Conservation (phyloP, 2,888 invertebrate genomes). For the Leucania comma region DNA sequence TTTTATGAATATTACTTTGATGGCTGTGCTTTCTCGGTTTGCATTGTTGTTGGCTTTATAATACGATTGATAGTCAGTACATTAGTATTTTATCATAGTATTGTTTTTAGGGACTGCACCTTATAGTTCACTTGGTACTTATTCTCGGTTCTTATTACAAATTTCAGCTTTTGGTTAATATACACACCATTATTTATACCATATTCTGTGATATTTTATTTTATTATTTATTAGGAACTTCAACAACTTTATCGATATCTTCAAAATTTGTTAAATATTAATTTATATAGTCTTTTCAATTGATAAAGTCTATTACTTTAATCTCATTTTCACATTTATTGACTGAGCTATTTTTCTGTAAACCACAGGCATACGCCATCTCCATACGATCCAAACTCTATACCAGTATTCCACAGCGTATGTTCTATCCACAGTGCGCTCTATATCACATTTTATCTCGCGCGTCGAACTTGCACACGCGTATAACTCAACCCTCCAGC, state of each 20-base stretch:
- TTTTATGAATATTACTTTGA: slow-evolving; percentile 10
- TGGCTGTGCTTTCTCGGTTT: neutral
- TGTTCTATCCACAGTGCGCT: slow-evolving; percentile 65
- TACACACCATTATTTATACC: neutral
- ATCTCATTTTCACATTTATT: neutral
- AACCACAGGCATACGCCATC: neutral
- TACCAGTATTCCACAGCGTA: slow-evolving; percentile 59
- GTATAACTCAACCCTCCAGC: slow-evolving; percentile 74
- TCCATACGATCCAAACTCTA: slow-evolving; percentile 36
- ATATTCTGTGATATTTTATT: no score
- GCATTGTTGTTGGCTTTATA: neutral
- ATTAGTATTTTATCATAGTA: neutral
- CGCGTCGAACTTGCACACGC: slow-evolving; percentile 69
- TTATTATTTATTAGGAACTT: no score
- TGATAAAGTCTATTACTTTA: neutral
- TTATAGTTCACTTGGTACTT: accelerated
- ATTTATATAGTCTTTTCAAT: neutral
- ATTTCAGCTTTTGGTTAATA: neutral
- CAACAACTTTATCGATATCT: no score
- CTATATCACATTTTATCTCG: slow-evolving; percentile 82
- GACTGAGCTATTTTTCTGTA: neutral
- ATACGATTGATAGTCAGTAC: neutral
- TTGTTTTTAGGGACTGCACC: neutral
- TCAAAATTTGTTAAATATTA: neutral
- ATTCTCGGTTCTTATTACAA: no score